Evolutionary conservation across 2,113 vertebrate genomes (phyloP).

Genomic region (Brienomyrus longianalis): DNA sequence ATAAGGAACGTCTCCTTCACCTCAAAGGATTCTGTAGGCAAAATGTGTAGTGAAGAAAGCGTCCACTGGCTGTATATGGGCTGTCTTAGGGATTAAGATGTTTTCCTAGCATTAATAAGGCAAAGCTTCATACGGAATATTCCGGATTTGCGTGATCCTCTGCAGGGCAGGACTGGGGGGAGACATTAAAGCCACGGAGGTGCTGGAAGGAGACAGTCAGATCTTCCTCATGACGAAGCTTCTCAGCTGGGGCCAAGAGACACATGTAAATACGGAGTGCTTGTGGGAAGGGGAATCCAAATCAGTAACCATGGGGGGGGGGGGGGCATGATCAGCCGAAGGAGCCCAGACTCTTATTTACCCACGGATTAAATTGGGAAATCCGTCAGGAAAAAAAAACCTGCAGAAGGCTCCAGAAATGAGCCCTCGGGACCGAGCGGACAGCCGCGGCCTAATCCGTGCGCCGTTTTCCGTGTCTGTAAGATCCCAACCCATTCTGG

Average conservation of each 20-base stretch:
- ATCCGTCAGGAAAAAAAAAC: neutral
- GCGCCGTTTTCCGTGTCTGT: neutral
- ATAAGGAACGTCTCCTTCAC: neutral
- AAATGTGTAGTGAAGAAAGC: neutral
- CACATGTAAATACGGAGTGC: neutral
- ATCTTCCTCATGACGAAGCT: neutral
- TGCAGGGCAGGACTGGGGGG: neutral
- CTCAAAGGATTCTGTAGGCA: neutral
- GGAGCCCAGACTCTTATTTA: neutral
- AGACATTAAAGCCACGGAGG: neutral
- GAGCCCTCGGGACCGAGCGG: neutral
- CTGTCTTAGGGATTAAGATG: neutral
- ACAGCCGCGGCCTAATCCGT: neutral
- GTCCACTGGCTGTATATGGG: neutral
- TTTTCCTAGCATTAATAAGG: neutral
- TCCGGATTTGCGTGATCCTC: neutral
- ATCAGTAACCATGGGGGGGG: neutral
- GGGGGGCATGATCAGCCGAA: neutral
- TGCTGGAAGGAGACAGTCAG: neutral
- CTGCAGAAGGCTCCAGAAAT: neutral
- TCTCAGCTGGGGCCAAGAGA: neutral
- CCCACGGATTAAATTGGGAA: neutral
- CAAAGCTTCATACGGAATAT: neutral
- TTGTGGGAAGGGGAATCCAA: neutral
- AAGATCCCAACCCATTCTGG: neutral